Evolutionary conservation across 1,140 invertebrate species (phyloP).

Genomic region (Protaetia brevitarsis): DNA sequence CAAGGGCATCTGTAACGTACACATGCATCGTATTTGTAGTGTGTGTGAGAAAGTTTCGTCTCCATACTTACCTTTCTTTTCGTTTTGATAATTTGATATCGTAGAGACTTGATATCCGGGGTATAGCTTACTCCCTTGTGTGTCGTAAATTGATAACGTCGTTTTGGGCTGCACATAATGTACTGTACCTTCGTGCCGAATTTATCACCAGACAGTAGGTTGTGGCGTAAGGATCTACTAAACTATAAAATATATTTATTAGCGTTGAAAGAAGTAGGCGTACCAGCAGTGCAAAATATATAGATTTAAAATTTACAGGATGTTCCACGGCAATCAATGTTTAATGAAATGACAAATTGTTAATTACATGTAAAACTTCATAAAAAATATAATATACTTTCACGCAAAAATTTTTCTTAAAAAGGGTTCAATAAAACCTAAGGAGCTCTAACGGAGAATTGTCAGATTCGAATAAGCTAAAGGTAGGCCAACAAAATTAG

Average conservation of each 20-base stretch:
- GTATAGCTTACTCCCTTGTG: background rate
- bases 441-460: too few relatives aligned
- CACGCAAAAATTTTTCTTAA: too few relatives aligned
- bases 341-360: too few relatives aligned
- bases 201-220: slow-evolving; percentile 59
- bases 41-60: background rate
- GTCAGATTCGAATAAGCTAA: too few relatives aligned
- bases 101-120: slow-evolving; percentile 4
- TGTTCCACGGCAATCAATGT: too few relatives aligned
- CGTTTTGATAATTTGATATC: background rate
- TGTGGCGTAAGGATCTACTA: slow-evolving; percentile 57
- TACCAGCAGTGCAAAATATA: too few relatives aligned
- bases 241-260: slow-evolving; percentile 44
- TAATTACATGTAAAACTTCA: too few relatives aligned
- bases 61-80: slow-evolving; percentile 23
- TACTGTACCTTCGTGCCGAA: slow-evolving; percentile 54
- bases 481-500: too few relatives aligned
- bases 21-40: background rate
- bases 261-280: background rate
- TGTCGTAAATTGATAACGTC: slow-evolving; percentile 14
- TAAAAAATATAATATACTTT: too few relatives aligned
- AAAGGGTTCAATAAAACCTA: too few relatives aligned
- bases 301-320: too few relatives aligned
- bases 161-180: slow-evolving; percentile 53
- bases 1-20: background rate